Conservation (phyloP, 2,888 invertebrate species). For the Cantharis nigra region DNA sequence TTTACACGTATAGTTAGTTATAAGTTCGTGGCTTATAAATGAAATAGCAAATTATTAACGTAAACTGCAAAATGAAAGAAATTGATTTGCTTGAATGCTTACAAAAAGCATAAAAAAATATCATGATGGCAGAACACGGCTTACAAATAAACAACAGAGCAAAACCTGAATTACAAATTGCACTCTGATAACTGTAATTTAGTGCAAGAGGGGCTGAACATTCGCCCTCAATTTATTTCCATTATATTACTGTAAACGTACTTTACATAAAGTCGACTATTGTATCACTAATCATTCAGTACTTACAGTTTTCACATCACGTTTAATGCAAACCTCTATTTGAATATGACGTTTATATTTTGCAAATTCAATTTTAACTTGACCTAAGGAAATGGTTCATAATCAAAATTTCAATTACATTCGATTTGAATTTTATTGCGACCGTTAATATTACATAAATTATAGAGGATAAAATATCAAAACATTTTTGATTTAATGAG, state of each 20-base stretch:
- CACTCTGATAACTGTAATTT: slow-evolving; percentile 28
- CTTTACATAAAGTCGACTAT: slow-evolving; percentile 18
- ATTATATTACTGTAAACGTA: slow-evolving; percentile 8
- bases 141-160: slow-evolving; percentile 23
- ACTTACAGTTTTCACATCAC: slow-evolving; percentile 24
- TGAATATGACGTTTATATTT: background rate
- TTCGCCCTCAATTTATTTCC: slow-evolving; percentile 26
- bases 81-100: slow-evolving; percentile 15
- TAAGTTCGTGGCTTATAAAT: slow-evolving; percentile 1
- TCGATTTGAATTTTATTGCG: background rate
- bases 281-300: background rate
- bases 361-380: background rate
- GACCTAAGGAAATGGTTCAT: background rate
- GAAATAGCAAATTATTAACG: slow-evolving; percentile 2
- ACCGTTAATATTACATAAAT: background rate
- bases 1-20: background rate
- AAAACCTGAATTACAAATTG: slow-evolving; percentile 27
- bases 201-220: slow-evolving; percentile 18
- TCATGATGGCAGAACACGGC: slow-evolving; percentile 25
- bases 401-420: background rate
- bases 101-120: slow-evolving; percentile 19
- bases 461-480: background rate
- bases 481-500: background rate
- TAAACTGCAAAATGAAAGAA: slow-evolving; percentile 5
- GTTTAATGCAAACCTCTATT: slow-evolving; percentile 9